Conservation (phyloP, 1,140 invertebrate genomes). For the Drosophila ambigua region DNA sequence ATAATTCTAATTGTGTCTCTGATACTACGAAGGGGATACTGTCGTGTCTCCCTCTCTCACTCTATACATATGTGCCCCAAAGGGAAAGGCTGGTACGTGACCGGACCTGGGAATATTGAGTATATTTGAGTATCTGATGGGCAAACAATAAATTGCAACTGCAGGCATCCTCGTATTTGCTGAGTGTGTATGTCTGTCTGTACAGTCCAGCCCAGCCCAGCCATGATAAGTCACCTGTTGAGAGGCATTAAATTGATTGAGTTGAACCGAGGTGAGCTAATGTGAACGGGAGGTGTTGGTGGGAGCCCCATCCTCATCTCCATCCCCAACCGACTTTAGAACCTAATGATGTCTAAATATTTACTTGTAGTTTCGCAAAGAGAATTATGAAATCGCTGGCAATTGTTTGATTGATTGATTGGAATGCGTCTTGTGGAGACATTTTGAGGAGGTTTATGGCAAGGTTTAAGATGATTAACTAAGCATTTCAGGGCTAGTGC, state of each 20-base stretch:
- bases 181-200: constrained; percentile 14
- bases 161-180: constrained; percentile 59
- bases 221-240: constrained; percentile 67
- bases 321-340: constrained; percentile 26
- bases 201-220: constrained; percentile 3
- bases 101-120: constrained; percentile 34
- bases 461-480: constrained; percentile 19
- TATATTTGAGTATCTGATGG: constrained; percentile 45
- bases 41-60: not conserved
- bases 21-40: constrained; percentile 23
- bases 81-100: constrained; percentile 31
- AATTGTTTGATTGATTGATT: constrained; percentile 20
- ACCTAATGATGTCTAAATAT: constrained; percentile 58
- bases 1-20: constrained; percentile 74
- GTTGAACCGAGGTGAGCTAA: constrained; percentile 37
- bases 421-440: constrained; percentile 17
- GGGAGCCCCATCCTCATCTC: not conserved
- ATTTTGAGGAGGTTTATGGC: constrained; percentile 17
- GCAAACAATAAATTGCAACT: constrained; percentile 74
- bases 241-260: constrained; percentile 47
- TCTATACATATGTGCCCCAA: too few relatives aligned
- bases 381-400: constrained; percentile 40
- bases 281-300: constrained; percentile 36
- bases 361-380: constrained; percentile 40
- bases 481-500: constrained; percentile 7